phyloP scores from a whole-genome alignment of 2,888 invertebrate genomes.

The Magallana nippona region DNA sequence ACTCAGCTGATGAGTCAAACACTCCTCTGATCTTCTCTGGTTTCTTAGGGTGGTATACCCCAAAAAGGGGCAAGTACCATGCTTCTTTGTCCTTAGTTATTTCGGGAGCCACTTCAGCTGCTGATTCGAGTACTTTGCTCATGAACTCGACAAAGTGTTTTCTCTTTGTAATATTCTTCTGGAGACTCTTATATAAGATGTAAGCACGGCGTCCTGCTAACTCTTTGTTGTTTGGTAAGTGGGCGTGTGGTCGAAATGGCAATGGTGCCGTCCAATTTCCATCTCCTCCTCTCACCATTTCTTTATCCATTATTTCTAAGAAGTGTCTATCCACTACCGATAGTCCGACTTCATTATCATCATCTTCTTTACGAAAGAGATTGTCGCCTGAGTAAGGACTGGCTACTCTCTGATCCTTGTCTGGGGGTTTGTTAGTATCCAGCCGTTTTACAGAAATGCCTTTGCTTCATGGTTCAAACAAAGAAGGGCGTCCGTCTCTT shows the following conservation, averaged over 20 bases:
- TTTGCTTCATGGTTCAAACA: not conserved
- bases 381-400: not conserved
- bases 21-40: constrained; percentile 9
- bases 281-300: not conserved
- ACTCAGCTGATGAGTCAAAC: constrained; percentile 15
- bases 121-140: not conserved
- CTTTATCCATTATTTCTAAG: not conserved
- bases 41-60: constrained; percentile 26
- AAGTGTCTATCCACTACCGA: constrained; percentile 9
- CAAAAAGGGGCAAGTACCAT: constrained; percentile 12
- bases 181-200: not conserved
- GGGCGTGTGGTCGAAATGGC: not conserved
- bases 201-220: not conserved
- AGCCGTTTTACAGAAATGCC: not conserved
- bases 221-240: not conserved
- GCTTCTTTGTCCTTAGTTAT: not conserved
- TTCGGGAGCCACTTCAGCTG: not conserved
- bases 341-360: not conserved
- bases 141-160: constrained; percentile 1
- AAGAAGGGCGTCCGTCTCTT: not conserved
- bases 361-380: not conserved
- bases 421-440: not conserved
- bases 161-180: not conserved
- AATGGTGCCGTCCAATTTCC: constrained; percentile 24
- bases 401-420: not conserved